Base-by-base conservation (phyloP, 2,888 invertebrate genomes). In the Sclerodermus sp. region DNA sequence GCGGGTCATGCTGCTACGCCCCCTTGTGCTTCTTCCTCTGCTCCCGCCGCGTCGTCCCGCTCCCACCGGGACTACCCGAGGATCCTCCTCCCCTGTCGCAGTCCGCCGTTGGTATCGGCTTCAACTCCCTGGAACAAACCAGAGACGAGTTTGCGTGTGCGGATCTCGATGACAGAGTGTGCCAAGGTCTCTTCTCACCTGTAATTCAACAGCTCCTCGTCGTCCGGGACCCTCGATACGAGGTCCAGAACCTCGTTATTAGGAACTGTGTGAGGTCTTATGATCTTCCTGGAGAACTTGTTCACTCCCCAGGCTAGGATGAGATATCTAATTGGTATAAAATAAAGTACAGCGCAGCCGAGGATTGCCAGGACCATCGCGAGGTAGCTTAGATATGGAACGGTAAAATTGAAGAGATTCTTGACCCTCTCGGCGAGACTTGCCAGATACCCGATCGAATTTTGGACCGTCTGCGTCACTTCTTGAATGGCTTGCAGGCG, bases 181-280 rank as follows among this genome's bases (percentile, higher is more conserved):
- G n/a, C n/a, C n/a, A n/a, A n/a, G n/a, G n/a, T n/a, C n/a, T n/a
- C n/a, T n/a, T n/a, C 12, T 8, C 23, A 77, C 73, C 69, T 71
- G 55, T 71, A 73, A 80, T 85, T 87, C 78, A 96, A 94, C 81
- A 96, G 81, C 81, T 90, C 91, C 78, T 92, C 92, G 76, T 97
- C 93, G 73, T 95, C 93, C 30, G 97, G 97, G 45, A 98, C 92
- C 62, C 98, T 84, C 0, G 96, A 96, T 55, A 98, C 80, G 70
- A 96, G 88, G 82, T 99, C 98, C 58, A 98, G 79, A 8, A 98
- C 81, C 83, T 98, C 98, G 81, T 98, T 99, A 80, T 98, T 99
- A 9, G 95, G 93, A 79, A 98, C 91, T 32, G 93, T 89, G 78
- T 97, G 91, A 5, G 98, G 97, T 60, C 94, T 84, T 47, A 97